phyloP scores from a whole-genome alignment of 2,113 vertebrate genomes.

The Pterocles gutturalis region DNA sequence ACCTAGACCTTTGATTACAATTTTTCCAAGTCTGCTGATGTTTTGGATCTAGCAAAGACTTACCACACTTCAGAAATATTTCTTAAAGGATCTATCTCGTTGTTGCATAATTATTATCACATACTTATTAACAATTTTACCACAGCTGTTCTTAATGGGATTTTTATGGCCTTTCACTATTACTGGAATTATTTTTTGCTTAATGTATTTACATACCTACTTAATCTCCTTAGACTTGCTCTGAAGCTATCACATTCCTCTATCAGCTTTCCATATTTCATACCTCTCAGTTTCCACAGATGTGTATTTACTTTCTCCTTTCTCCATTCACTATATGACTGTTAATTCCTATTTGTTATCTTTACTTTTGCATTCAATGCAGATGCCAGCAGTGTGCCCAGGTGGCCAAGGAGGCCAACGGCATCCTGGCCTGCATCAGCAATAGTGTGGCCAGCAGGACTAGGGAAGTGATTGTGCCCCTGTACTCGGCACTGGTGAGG shows the following conservation, averaged over 20 bases:
- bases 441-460: too few species aligned
- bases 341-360: not conserved
- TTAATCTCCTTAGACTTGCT: not conserved
- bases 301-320: not conserved
- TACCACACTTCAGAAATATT: not conserved
- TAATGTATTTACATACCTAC: not conserved
- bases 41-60: not conserved
- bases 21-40: not conserved
- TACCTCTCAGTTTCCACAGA: not conserved
- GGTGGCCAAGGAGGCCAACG: too few species aligned
- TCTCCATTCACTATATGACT: not conserved
- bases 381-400: too few species aligned
- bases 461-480: too few species aligned
- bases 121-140: not conserved
- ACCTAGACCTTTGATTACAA: not conserved
- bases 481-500: too few species aligned
- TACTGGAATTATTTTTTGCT: not conserved
- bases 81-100: not conserved
- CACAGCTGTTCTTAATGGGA: not conserved
- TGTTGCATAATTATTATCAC: not conserved
- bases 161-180: not conserved
- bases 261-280: not conserved
- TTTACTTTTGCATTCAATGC: not conserved
- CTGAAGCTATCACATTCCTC: not conserved
- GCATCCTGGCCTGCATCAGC: too few species aligned